Evolutionary conservation across 1,140 invertebrate genomes (phyloP).

Genomic region (Achroia grisella): DNA sequence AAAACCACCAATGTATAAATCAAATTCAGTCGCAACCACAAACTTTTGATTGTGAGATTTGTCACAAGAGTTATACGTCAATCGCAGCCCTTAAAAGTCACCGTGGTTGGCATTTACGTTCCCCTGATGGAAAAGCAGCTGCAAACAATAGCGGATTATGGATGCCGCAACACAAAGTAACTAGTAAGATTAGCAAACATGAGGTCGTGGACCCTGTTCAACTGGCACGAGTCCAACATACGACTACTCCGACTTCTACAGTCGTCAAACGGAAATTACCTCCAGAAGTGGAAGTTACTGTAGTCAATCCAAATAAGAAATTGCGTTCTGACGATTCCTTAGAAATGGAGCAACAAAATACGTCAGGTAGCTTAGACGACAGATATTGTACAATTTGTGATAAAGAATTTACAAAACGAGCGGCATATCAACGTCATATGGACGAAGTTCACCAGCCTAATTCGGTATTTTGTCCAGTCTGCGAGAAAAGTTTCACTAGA

Average conservation of each 20-base stretch:
- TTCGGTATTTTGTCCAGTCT: slow-evolving; percentile 69
- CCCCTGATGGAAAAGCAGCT: slow-evolving; percentile 70
- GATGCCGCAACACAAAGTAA: slow-evolving; percentile 72
- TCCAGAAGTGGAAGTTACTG: slow-evolving; percentile 67
- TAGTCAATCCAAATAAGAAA: slow-evolving; percentile 68
- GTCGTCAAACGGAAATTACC: slow-evolving; percentile 57
- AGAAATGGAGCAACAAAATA: slow-evolving; percentile 43
- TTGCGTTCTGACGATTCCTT: slow-evolving; percentile 59
- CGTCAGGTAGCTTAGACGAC: slow-evolving; percentile 46
- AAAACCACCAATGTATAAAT: slow-evolving; percentile 67
- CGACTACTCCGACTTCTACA: slow-evolving; percentile 21
- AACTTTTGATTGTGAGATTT: slow-evolving; percentile 74
- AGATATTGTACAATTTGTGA: slow-evolving; percentile 76
- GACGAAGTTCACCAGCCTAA: slow-evolving; percentile 65
- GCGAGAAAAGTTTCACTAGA: slow-evolving; percentile 73
- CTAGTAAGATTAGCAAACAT: slow-evolving; percentile 67
- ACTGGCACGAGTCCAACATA: slow-evolving; percentile 28
- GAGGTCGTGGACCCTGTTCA: slow-evolving; percentile 53
- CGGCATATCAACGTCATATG: slow-evolving; percentile 74
- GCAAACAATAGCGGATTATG: slow-evolving; percentile 68
- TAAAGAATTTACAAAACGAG: slow-evolving; percentile 74
- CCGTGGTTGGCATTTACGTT: slow-evolving; percentile 76
- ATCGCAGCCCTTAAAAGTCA: slow-evolving; percentile 75
- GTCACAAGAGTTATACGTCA: slow-evolving; percentile 75
- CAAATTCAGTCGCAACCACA: slow-evolving; percentile 43